phyloP scores from a whole-genome alignment of 2,797 vertebrate genomes.

The Rhinophrynus dorsalis region DNA sequence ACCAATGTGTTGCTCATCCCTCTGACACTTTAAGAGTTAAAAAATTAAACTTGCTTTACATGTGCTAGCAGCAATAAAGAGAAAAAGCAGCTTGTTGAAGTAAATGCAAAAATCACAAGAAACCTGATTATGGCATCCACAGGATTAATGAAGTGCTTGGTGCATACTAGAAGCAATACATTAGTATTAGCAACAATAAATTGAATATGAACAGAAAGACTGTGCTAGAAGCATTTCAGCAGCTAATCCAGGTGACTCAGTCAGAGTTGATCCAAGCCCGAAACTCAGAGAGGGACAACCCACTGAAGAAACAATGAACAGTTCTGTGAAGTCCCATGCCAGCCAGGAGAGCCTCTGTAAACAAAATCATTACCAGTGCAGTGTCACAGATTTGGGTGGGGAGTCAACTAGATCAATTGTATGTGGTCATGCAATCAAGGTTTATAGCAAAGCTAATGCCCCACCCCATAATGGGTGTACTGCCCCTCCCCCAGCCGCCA shows the following conservation, averaged over 20 bases:
- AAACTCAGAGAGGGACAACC: constrained; percentile 85
- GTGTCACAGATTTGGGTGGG: constrained; percentile 75
- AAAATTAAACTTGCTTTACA: too few species aligned
- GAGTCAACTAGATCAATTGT: constrained; percentile 63
- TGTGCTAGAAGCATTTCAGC: too few species aligned
- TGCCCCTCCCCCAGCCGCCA: constrained; percentile 69
- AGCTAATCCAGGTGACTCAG: constrained; percentile 94
- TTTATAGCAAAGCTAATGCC: constrained; percentile 73
- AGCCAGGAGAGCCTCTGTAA: constrained; percentile 66
- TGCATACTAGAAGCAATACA: too few species aligned
- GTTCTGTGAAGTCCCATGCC: constrained; percentile 73
- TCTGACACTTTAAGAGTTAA: too few species aligned
- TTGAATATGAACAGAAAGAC: too few species aligned
- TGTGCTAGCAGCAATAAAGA: too few species aligned
- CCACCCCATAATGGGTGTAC: constrained; percentile 53
- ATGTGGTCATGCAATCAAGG: constrained; percentile 58
- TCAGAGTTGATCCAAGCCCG: constrained; percentile 86
- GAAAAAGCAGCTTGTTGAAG: too few species aligned
- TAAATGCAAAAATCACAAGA: too few species aligned
- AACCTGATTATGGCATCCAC: too few species aligned
- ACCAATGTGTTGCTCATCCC: too few species aligned
- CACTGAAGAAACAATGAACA: constrained; percentile 72
- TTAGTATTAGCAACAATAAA: too few species aligned
- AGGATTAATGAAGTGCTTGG: too few species aligned
- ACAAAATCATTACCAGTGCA: constrained; percentile 55